Conservation (phyloP, 2,113 vertebrate species). For the Pungitius pungitius region DNA sequence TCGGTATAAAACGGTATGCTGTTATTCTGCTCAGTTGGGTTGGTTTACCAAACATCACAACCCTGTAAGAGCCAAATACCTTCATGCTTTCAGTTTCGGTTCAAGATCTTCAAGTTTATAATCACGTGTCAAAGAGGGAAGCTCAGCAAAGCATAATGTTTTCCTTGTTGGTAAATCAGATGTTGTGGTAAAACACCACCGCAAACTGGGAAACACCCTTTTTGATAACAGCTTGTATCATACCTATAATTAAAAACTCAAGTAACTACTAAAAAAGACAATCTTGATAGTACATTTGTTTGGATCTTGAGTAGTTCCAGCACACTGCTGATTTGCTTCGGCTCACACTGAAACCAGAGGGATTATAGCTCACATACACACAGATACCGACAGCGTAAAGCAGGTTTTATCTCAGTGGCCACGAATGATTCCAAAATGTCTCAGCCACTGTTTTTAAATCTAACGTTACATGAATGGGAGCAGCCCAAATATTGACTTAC, state of each 20-base stretch:
- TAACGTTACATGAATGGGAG: too few relatives aligned
- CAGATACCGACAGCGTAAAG: conserved; percentile 40
- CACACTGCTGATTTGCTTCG: conserved; percentile 18
- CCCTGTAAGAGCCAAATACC: background rate
- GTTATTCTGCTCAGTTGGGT: background rate
- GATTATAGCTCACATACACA: conserved; percentile 31
- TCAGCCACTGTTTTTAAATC: conserved; percentile 10
- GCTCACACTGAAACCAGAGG: conserved; percentile 4
- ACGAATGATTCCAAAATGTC: background rate
- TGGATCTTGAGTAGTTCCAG: conserved; percentile 11
- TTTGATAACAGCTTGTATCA: background rate
- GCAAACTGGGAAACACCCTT: conserved; percentile 19
- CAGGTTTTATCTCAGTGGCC: conserved; percentile 5
- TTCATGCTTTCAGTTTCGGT: background rate
- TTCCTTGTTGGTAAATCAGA: background rate
- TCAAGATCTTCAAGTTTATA: background rate
- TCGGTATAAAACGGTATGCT: background rate
- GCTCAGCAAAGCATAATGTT: background rate
- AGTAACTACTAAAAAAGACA: background rate
- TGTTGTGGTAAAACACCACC: background rate
- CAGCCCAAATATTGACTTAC: background rate
- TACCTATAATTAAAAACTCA: background rate
- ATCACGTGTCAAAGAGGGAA: background rate
- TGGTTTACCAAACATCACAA: background rate
- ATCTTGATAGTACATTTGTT: background rate